These are phyloP conservation scores for Mionectes olivaceus DNA, from an alignment of 2,797 vertebrate species.

Conservation along the genomic window DNA sequence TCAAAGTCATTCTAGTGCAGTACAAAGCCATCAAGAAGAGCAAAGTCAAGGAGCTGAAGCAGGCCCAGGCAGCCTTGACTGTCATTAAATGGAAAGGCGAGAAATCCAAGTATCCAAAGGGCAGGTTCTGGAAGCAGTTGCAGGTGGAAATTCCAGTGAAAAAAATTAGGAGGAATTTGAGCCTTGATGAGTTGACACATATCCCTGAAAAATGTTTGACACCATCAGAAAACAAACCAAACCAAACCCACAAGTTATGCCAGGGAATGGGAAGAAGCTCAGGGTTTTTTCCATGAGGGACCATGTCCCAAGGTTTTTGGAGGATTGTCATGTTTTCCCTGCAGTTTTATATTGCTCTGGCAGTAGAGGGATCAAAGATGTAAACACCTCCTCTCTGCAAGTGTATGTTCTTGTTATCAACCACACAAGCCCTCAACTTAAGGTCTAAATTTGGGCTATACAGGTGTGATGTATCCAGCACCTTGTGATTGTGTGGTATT, in stretches of 20 bases:
- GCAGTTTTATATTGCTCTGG: background rate
- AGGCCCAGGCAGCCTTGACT: constrained; percentile 85
- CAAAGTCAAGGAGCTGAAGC: constrained; percentile 90
- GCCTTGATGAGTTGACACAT: constrained; percentile 40
- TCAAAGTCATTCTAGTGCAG: constrained; percentile 93
- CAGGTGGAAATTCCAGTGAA: constrained; percentile 89
- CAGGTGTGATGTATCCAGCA: background rate
- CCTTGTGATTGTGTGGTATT: background rate
- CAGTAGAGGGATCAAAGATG: background rate
- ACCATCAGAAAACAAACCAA: background rate
- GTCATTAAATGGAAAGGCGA: constrained; percentile 94
- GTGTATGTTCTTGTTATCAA: background rate
- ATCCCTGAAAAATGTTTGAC: constrained; percentile 62
- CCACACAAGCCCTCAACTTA: background rate
- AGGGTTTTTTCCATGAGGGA: background rate
- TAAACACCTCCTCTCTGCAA: background rate
- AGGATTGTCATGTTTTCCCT: background rate
- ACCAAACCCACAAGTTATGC: background rate
- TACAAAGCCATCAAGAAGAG: constrained; percentile 85
- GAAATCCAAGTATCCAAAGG: constrained; percentile 86
- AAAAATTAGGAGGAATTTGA: constrained; percentile 61
- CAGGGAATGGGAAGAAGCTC: background rate
- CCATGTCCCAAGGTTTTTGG: background rate
- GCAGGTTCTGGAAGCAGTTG: constrained; percentile 94
- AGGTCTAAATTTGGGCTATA: background rate